phyloP scores from a whole-genome alignment of 2,888 invertebrate genomes.

The Caenorhabditis afra region DNA sequence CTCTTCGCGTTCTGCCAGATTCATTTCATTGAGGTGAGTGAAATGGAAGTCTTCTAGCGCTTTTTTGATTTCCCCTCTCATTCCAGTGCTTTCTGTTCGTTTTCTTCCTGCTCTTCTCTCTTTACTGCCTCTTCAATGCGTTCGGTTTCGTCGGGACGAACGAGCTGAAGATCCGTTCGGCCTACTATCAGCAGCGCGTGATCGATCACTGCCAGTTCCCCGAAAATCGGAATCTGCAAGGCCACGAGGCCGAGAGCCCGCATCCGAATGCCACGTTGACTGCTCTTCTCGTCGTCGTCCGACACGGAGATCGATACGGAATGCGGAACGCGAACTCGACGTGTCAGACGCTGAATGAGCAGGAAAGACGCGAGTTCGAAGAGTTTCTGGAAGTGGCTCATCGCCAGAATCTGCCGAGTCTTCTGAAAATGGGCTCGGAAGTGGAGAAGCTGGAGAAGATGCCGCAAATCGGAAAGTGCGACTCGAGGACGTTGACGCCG shows the following conservation, averaged over 20 bases:
- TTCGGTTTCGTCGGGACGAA: slow-evolving; percentile 37
- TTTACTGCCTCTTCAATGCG: slow-evolving; percentile 39
- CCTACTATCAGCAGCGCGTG: slow-evolving; percentile 11
- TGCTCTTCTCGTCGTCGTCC: slow-evolving; percentile 26
- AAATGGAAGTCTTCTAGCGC: background rate
- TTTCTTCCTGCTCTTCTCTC: slow-evolving; percentile 21
- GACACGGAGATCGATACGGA: slow-evolving; percentile 42
- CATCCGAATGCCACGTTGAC: slow-evolving; percentile 39
- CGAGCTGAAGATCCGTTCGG: slow-evolving; percentile 19
- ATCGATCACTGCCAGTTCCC: slow-evolving; percentile 31
- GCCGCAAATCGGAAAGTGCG: slow-evolving; percentile 4
- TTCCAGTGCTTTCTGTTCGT: slow-evolving; percentile 34
- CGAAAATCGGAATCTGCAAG: slow-evolving; percentile 23
- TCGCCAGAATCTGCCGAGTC: background rate
- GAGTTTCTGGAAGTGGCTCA: slow-evolving; percentile 4
- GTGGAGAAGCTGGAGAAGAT: background rate
- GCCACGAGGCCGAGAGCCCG: slow-evolving; percentile 16
- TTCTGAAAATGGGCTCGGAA: background rate
- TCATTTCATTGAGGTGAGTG: slow-evolving; percentile 31
- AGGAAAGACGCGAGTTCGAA: slow-evolving; percentile 16
- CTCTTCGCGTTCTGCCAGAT: slow-evolving; percentile 23
- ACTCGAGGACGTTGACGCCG: slow-evolving; percentile 5
- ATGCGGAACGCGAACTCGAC: background rate
- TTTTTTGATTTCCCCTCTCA: background rate
- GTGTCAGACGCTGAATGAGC: slow-evolving; percentile 22